Evolutionary conservation across 2,888 invertebrate genomes (phyloP), one percentile per base, ranked within the genome.

Genomic region (Andrena flavipes): DNA sequence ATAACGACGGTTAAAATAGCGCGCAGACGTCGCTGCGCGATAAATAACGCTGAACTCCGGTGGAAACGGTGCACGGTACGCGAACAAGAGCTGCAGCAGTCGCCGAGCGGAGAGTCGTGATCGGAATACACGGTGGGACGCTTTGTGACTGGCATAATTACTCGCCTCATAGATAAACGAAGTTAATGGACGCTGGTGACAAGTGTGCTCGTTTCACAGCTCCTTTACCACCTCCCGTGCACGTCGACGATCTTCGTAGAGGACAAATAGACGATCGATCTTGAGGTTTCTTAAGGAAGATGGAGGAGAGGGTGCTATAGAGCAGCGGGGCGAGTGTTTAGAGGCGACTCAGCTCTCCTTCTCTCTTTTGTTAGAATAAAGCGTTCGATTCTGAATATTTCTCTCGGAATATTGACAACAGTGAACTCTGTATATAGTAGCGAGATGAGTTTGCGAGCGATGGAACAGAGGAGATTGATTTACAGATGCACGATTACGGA

Each of bases 71-170:
- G 54, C 68, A 23, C 49, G 67, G 64, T 48, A 56, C 70, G 71
- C 30, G 35, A 69, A 59, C 59, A 42, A 49, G 35, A 29, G 48
- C 23, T 42, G 33, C n/a, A 60, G 16, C 16, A 29, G 35, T n/a
- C 56, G 56, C 35, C 33, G 10, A 59, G 62, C 29, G 51, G 20
- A 48, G 65, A 26, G 23, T 68, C 75, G 82, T 60, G 82, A 67
- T 68, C 67, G 42, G 81, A 75, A 81, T 82, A 59, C 42, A 60
- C 49, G 54, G 62, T 62, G 77, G 71, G 56, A 75, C 59, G 63
- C 20, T 62, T 59, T 62, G 80, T 67, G 82, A 82, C 80, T 42
- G 62, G 80, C 82, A 80, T 82, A 73, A 71, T 56, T 26, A 13
- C 33, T 10, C 59, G 30, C 13, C 20, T 26, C 23, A 2, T 26